phyloP scores from a whole-genome alignment of 2,888 invertebrate genomes.

The Euphydryas editha region DNA sequence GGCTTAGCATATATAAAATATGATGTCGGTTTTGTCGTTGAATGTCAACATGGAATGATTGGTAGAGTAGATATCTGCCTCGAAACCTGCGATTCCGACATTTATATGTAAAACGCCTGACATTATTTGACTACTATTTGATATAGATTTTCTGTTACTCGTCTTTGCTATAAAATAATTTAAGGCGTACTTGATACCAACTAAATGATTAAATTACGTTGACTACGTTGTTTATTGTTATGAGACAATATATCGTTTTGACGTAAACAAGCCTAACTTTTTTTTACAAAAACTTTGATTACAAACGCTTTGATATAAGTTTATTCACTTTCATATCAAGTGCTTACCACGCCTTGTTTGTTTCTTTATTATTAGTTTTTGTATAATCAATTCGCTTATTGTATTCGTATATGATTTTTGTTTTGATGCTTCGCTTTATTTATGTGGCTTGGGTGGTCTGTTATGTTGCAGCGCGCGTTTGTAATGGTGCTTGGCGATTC shows the following conservation, averaged over 20 bases:
- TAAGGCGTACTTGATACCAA: background rate
- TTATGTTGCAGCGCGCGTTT: slow-evolving; percentile 78
- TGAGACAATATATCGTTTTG: too few species aligned
- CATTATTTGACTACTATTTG: background rate
- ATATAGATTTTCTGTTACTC: background rate
- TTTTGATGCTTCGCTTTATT: slow-evolving; percentile 66
- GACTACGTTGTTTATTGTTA: background rate
- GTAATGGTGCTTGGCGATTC: slow-evolving; percentile 67
- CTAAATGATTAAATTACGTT: background rate
- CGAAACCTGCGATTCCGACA: slow-evolving; percentile 3
- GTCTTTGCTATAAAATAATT: slow-evolving; percentile 4
- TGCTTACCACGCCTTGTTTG: background rate
- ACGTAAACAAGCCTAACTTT: too few species aligned
- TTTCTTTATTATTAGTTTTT: background rate
- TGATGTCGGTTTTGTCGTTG: slow-evolving; percentile 19
- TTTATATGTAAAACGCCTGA: background rate
- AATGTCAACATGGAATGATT: slow-evolving; percentile 9
- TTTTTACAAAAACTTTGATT: too few species aligned
- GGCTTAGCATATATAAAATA: slow-evolving; percentile 18
- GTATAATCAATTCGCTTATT: slow-evolving; percentile 4
- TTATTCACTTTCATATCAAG: background rate
- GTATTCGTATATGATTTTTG: slow-evolving; percentile 38
- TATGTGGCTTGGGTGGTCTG: slow-evolving; percentile 76
- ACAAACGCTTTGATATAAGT: too few species aligned
- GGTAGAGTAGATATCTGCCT: background rate